A percentile compares a stretch with the other conserved stretches of the same genome.
phyloP scores from a whole-genome alignment of 2,113 vertebrate species.

The Eulemur rufifrons region DNA sequence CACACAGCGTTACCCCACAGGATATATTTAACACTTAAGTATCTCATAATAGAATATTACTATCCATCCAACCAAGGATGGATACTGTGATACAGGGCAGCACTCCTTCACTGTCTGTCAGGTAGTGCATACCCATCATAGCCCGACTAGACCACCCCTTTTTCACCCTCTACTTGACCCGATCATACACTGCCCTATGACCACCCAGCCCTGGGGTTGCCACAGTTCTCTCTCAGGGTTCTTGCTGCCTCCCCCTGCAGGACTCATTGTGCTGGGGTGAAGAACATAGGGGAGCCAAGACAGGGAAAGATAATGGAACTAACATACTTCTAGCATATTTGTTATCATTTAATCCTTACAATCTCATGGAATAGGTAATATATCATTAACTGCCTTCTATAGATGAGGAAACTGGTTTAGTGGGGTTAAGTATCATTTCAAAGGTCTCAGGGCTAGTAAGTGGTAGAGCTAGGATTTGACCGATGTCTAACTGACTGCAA shows the following conservation, averaged over 20 bases:
- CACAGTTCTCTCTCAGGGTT: background rate
- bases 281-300: background rate
- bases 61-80: background rate
- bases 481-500: background rate
- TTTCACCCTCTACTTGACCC: background rate
- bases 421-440: background rate
- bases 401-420: background rate
- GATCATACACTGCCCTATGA: background rate
- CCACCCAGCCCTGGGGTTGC: accelerated
- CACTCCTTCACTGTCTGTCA: background rate
- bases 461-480: background rate
- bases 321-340: background rate
- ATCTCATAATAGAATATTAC: background rate
- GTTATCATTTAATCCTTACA: background rate
- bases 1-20: background rate
- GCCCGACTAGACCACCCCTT: accelerated
- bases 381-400: background rate
- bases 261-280: background rate
- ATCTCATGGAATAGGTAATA: background rate
- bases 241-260: background rate
- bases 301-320: background rate
- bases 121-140: background rate
- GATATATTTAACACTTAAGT: background rate
- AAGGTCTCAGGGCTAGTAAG: background rate
- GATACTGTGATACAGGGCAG: background rate